These are phyloP conservation scores for Synanthedon myopaeformis DNA, from an alignment of 2,888 invertebrate species.

Conservation along the genomic window DNA sequence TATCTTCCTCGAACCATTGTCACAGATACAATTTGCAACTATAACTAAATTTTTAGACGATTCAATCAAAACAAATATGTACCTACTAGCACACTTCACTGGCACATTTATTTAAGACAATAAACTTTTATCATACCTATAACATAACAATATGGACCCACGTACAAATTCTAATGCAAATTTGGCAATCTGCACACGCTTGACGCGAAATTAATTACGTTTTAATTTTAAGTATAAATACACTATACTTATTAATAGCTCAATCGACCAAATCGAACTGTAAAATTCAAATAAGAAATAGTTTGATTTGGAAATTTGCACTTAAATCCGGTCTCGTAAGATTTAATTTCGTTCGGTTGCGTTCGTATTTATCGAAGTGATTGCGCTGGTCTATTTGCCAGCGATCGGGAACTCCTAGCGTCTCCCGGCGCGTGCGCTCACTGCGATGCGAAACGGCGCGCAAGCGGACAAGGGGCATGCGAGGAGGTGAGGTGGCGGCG, in stretches of 20 bases:
- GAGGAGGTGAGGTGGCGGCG: too few species aligned
- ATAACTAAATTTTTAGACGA: too few species aligned
- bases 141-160: constrained; percentile 12
- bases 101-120: constrained; percentile 16
- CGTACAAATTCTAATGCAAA: constrained; percentile 50
- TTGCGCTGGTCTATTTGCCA: constrained; percentile 22
- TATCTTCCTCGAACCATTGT: constrained; percentile 64
- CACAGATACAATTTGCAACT: constrained; percentile 11
- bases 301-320: constrained; percentile 18
- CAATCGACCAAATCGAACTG: background rate
- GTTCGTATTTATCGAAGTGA: constrained; percentile 34
- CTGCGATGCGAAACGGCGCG: constrained; percentile 22
- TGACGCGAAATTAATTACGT: too few species aligned
- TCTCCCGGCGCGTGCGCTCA: constrained; percentile 42
- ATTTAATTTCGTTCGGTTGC: constrained; percentile 51
- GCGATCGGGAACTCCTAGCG: constrained; percentile 37
- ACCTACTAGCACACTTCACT: constrained; percentile 28
- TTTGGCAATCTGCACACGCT: constrained; percentile 37
- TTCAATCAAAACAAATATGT: background rate
- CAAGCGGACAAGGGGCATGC: constrained; percentile 3
- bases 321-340: constrained; percentile 21
- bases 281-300: background rate
- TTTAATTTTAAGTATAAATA: constrained; percentile 14
- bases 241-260: constrained; percentile 46
- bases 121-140: constrained; percentile 44